Conservation (phyloP, 2,888 invertebrate genomes). For the Nymphalis c-album region DNA sequence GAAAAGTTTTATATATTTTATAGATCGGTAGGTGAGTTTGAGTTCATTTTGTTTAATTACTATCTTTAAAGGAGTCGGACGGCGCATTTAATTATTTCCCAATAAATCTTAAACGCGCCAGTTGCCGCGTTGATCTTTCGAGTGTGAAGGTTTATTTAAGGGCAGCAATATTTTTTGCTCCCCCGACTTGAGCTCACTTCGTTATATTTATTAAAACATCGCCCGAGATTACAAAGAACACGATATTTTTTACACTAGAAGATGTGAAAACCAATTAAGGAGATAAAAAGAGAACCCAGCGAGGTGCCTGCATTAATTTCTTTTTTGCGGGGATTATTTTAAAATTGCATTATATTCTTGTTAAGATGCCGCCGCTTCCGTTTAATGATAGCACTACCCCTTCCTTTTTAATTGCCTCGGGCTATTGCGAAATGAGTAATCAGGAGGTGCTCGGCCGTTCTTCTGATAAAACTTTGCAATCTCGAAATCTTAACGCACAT, state of each 20-base stretch:
- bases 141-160: conserved; percentile 80
- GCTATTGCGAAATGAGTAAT: conserved; percentile 81
- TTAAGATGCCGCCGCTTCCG: conserved; percentile 76
- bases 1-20: conserved; percentile 5
- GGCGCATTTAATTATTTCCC: conserved; percentile 73
- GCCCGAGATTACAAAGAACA: conserved; percentile 81
- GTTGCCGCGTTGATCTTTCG: conserved; percentile 74
- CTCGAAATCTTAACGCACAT: conserved; percentile 49
- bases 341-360: conserved; percentile 82
- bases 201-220: conserved; percentile 82
- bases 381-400: conserved; percentile 80
- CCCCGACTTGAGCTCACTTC: conserved; percentile 70
- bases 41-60: conserved; percentile 63
- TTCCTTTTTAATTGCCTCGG: conserved; percentile 79
- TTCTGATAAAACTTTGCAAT: conserved; percentile 68
- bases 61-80: conserved; percentile 55
- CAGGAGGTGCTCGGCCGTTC: conserved; percentile 71
- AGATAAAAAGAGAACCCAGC: conserved; percentile 81
- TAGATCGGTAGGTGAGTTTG: conserved; percentile 16
- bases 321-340: conserved; percentile 82
- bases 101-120: conserved; percentile 73
- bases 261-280: conserved; percentile 83
- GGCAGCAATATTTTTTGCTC: conserved; percentile 75
- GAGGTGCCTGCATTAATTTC: conserved; percentile 81
- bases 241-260: conserved; percentile 81